These are phyloP conservation scores for Nesidiocoris tenuis DNA, from an alignment of 2,888 invertebrate genomes.

Conservation along the genomic window DNA sequence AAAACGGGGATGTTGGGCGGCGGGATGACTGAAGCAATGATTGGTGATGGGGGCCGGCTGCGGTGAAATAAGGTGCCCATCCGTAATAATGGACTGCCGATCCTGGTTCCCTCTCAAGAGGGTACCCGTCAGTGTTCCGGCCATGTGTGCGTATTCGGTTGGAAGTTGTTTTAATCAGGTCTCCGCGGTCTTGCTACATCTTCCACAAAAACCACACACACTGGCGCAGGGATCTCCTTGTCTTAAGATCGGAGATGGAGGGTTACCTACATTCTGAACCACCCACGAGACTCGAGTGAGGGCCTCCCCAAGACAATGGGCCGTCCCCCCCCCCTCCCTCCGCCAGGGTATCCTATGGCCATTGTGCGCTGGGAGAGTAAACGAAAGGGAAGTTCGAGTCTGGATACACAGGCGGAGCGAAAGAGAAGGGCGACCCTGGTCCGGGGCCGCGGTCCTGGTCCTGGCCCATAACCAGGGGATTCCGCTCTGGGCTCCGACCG, in stretches of 20 bases:
- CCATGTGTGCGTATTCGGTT: background rate
- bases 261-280: slow-evolving; percentile 37
- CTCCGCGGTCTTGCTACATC: slow-evolving; percentile 13
- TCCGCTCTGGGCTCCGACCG: slow-evolving; percentile 26
- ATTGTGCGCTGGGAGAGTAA: background rate
- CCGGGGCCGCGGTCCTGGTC: background rate
- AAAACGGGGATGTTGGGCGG: slow-evolving; percentile 27
- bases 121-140: background rate
- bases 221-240: background rate
- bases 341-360: background rate
- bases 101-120: background rate
- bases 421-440: background rate
- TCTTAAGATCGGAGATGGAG: slow-evolving; percentile 1
- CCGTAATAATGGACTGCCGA: slow-evolving; percentile 37
- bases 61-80: slow-evolving; percentile 23
- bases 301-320: slow-evolving; percentile 32
- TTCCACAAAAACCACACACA: background rate
- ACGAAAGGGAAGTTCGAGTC: background rate
- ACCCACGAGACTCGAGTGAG: slow-evolving; percentile 24
- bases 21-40: too few relatives aligned
- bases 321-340: background rate
- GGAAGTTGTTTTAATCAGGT: slow-evolving; percentile 40
- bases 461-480: background rate
- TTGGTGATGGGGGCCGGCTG: background rate
- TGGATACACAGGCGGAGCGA: background rate